phyloP scores from a whole-genome alignment of 2,797 vertebrate species.

The Sphenodon punctatus region DNA sequence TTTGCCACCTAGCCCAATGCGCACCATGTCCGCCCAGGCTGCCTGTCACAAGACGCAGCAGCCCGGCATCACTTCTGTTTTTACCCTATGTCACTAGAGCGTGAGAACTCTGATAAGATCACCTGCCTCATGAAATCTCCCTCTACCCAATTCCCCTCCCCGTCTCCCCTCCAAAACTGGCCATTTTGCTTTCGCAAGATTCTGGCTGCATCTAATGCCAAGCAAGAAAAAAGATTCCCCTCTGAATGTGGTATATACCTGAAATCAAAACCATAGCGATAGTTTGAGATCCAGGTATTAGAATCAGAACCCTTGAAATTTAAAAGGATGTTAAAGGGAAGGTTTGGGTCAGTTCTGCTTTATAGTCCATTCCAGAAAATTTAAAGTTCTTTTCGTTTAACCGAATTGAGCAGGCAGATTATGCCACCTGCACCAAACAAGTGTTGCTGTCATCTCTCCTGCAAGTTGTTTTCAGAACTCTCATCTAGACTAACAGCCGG shows the following conservation, averaged over 20 bases:
- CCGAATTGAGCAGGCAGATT: not conserved
- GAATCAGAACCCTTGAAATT: not conserved
- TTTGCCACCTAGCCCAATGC: no score
- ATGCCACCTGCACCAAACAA: rapidly evolving
- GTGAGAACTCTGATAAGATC: not conserved
- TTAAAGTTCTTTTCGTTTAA: not conserved
- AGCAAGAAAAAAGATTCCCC: not conserved
- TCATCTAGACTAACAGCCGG: not conserved
- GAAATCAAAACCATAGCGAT: not conserved
- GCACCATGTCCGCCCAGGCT: no score
- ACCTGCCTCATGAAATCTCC: not conserved
- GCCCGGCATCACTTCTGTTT: no score
- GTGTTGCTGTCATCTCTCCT: not conserved
- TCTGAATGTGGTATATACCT: not conserved
- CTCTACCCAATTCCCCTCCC: not conserved
- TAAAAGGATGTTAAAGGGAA: not conserved
- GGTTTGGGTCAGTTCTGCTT: not conserved
- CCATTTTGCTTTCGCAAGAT: not conserved
- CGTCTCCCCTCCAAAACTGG: no score
- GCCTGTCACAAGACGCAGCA: no score
- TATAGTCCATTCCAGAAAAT: not conserved
- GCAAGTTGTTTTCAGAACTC: not conserved
- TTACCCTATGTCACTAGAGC: no score
- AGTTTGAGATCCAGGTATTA: not conserved
- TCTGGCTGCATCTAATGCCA: not conserved